phyloP scores from a whole-genome alignment of 2,888 invertebrate species.

The Campopleginae sp. region DNA sequence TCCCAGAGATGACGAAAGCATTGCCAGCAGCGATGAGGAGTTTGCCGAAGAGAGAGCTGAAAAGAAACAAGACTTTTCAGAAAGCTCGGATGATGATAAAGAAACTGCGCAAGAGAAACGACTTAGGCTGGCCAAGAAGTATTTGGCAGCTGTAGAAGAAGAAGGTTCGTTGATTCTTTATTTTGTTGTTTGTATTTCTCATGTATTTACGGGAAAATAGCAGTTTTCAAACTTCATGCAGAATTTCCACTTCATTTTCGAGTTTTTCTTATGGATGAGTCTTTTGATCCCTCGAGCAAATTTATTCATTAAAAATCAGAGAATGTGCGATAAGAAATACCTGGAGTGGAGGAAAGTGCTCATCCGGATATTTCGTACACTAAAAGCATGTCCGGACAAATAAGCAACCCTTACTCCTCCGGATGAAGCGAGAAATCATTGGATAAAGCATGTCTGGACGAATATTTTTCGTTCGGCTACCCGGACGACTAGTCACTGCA shows the following conservation, averaged over 20 bases:
- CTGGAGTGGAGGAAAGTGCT: too few relatives aligned
- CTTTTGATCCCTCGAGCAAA: background rate
- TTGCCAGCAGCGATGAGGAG: slow-evolving; percentile 82
- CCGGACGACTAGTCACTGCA: too few relatives aligned
- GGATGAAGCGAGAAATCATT: too few relatives aligned
- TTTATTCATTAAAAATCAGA: background rate
- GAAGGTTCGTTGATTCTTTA: slow-evolving; percentile 85
- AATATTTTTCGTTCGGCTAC: too few relatives aligned
- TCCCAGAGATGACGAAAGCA: slow-evolving; percentile 78
- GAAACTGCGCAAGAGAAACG: slow-evolving; percentile 97
- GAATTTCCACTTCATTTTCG: background rate
- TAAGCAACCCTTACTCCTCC: too few relatives aligned
- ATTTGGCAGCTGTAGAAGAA: slow-evolving; percentile 93
- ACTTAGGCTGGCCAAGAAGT: slow-evolving; percentile 94
- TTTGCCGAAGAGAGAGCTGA: slow-evolving; percentile 78
- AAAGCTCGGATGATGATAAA: slow-evolving; percentile 86
- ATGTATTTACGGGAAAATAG: background rate
- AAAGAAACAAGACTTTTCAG: slow-evolving; percentile 66
- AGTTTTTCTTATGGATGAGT: background rate
- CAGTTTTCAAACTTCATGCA: background rate
- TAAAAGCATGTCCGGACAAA: too few relatives aligned
- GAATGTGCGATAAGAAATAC: too few relatives aligned
- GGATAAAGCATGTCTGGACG: too few relatives aligned
- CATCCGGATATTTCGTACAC: too few relatives aligned
- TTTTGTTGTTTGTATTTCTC: background rate